phyloP scores from a whole-genome alignment of 2,888 invertebrate genomes.

The Lordiphosa andalusiaca region DNA sequence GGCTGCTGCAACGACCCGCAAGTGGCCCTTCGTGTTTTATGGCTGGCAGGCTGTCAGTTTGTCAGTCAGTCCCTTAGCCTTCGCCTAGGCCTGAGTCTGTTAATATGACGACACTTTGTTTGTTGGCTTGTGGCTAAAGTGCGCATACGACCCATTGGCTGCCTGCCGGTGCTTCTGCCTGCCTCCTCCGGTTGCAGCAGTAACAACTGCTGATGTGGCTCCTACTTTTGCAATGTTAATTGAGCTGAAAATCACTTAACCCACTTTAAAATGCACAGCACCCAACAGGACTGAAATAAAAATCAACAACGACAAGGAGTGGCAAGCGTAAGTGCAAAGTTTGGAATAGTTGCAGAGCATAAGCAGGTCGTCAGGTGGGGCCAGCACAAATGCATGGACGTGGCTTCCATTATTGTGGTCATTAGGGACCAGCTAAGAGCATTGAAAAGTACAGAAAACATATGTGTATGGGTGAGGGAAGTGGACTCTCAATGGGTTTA shows the following conservation, averaged over 20 bases:
- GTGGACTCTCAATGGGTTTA: constrained; percentile 5
- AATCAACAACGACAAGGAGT: constrained; percentile 1
- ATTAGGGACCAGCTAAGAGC: constrained; percentile 19
- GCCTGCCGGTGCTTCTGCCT: neutral
- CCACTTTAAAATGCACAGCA: constrained; percentile 43
- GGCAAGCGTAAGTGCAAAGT: constrained; percentile 2
- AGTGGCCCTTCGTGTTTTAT: constrained; percentile 53
- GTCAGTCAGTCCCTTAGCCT: constrained; percentile 31
- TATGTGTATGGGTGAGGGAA: neutral
- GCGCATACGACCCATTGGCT: constrained; percentile 57
- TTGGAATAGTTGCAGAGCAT: constrained; percentile 3
- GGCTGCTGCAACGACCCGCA: constrained; percentile 24
- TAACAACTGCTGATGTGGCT: constrained; percentile 1
- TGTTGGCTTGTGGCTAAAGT: constrained; percentile 40
- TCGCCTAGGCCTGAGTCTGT: constrained; percentile 37
- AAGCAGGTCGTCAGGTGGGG: neutral
- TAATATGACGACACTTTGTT: constrained; percentile 65
- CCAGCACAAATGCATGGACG: constrained; percentile 1
- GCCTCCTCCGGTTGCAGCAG: no score
- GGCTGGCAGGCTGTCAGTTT: constrained; percentile 39
- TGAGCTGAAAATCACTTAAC: constrained; percentile 75
- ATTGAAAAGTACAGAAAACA: neutral
- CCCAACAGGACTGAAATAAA: constrained; percentile 6
- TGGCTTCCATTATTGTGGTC: constrained; percentile 37
- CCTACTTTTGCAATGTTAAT: constrained; percentile 61